A percentile compares a stretch with the other conserved stretches of the same genome.
phyloP scores from a whole-genome alignment of 2,797 vertebrate genomes.

The Gymnothorax reevesii region DNA sequence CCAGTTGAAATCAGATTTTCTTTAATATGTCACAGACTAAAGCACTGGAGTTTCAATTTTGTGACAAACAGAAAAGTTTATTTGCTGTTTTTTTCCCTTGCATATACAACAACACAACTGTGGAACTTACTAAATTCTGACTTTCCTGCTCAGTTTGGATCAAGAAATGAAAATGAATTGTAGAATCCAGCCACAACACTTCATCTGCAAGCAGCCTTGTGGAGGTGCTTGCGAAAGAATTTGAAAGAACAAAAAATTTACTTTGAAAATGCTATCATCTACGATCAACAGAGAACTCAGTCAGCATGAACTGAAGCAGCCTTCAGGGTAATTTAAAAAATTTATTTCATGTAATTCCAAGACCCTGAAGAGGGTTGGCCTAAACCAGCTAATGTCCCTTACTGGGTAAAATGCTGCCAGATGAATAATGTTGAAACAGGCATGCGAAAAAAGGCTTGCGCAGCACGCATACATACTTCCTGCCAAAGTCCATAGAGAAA shows the following conservation, averaged over 20 bases:
- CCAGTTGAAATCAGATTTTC: not conserved
- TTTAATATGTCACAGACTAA: not conserved
- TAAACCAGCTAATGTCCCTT: too few species aligned
- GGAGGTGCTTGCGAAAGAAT: slow-evolving; percentile 4
- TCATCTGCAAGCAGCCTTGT: not conserved
- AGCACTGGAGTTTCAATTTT: not conserved
- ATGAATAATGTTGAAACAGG: too few species aligned
- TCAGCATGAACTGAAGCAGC: not conserved
- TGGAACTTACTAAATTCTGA: not conserved
- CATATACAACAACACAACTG: not conserved
- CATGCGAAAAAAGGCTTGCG: too few species aligned
- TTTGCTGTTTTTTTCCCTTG: too few species aligned
- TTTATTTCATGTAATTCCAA: too few species aligned
- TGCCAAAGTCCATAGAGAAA: too few species aligned
- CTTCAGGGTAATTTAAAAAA: not conserved
- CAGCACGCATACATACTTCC: too few species aligned
- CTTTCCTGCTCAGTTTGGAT: not conserved
- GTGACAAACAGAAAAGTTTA: too few species aligned
- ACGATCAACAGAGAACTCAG: not conserved
- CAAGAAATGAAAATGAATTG: not conserved
- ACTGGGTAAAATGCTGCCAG: too few species aligned
- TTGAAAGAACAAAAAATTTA: not conserved
- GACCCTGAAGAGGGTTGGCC: too few species aligned
- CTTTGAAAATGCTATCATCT: not conserved
- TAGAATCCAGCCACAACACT: not conserved